These are phyloP conservation scores for Vulpes vulpes DNA, from an alignment of 2,113 vertebrate species.

Conservation along the genomic window DNA sequence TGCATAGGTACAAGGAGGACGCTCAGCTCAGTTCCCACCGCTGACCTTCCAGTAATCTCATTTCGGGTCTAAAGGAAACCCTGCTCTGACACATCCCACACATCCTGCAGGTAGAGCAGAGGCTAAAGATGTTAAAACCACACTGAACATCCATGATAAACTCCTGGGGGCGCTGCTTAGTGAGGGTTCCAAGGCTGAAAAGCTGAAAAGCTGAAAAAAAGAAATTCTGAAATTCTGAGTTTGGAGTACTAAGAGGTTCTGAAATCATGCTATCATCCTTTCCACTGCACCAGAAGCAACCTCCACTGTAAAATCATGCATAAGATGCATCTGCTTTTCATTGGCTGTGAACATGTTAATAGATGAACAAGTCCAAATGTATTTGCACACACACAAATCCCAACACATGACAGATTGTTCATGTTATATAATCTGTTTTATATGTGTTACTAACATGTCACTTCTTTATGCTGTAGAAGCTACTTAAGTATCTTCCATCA, in stretches of 20 bases:
- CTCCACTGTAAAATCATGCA: background rate
- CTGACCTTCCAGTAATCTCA: background rate
- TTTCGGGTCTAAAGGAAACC: background rate
- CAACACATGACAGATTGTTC: background rate
- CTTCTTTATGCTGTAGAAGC: background rate
- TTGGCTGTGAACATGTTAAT: background rate
- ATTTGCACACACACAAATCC: background rate
- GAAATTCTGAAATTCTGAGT: background rate
- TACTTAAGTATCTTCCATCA: background rate
- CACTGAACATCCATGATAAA: background rate
- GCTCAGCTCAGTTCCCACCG: background rate
- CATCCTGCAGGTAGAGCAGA: background rate
- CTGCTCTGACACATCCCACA: background rate
- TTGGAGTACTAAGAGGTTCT: background rate
- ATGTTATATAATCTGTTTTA: background rate
- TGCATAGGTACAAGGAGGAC: accelerated
- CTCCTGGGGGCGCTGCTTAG: background rate
- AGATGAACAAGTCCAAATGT: slow-evolving; percentile 14
- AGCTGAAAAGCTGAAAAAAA: background rate
- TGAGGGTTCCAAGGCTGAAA: background rate
- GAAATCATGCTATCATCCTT: background rate
- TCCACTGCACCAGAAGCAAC: background rate
- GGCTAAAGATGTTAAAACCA: background rate
- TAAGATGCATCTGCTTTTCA: slow-evolving; percentile 42
- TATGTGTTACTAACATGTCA: background rate